Conservation (phyloP, 2,113 vertebrate species). For the Pyrgilauda ruficollis region DNA sequence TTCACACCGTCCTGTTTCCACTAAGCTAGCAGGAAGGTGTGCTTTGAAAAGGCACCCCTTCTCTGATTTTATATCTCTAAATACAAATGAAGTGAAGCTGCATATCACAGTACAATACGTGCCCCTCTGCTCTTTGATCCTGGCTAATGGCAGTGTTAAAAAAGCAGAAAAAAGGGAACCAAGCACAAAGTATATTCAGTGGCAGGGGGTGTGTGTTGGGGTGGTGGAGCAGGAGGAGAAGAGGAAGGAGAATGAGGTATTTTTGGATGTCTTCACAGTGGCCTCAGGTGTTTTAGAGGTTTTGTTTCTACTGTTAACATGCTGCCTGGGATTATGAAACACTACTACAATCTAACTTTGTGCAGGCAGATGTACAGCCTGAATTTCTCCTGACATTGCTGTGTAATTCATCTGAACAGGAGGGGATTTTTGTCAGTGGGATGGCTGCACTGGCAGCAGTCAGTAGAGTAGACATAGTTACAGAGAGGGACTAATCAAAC, state of each 20-base stretch:
- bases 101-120: accelerated
- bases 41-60: neutral
- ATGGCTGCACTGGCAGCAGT: neutral
- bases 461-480: neutral
- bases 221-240: neutral
- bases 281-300: neutral
- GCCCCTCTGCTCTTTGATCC: neutral
- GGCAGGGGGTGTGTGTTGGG: neutral
- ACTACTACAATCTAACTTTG: neutral
- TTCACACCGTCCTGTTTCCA: neutral
- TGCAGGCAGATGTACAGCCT: neutral
- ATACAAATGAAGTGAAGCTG: neutral
- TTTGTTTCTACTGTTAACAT: neutral
- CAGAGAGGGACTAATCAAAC: neutral
- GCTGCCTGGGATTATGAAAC: neutral
- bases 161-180: neutral
- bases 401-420: neutral
- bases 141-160: neutral
- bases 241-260: neutral
- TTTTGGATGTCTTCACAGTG: neutral
- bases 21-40: neutral
- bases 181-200: accelerated
- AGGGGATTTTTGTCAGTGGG: neutral
- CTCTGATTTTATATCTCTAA: neutral
- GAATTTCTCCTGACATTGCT: neutral